Percentiles rank a stretch among this genome's conserved stretches.
Evolutionary conservation across 2,113 vertebrate species (phyloP).

Genomic region (Gorilla gorilla): DNA sequence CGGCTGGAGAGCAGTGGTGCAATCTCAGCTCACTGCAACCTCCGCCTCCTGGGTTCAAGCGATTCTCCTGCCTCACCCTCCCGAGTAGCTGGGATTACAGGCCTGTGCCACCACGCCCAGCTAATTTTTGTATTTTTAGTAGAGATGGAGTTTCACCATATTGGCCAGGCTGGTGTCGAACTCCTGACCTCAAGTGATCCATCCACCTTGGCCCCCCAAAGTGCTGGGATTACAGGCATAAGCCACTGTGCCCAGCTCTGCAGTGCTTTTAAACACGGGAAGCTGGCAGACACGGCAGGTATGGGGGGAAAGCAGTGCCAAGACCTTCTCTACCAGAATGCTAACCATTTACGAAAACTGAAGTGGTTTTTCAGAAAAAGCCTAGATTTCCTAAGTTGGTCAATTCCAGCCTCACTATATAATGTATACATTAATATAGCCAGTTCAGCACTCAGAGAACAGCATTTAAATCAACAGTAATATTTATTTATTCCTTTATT

Average conservation of each 20-base stretch:
- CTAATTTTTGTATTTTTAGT: too few relatives aligned
- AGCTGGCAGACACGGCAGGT: neutral
- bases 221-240: too few relatives aligned
- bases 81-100: too few relatives aligned
- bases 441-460: conserved; percentile 48
- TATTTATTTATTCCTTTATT: conserved; percentile 11
- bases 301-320: neutral
- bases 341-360: conserved; percentile 30
- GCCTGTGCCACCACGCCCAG: too few relatives aligned
- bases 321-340: neutral
- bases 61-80: too few relatives aligned
- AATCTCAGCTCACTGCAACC: too few relatives aligned
- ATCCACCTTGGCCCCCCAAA: too few relatives aligned
- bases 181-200: too few relatives aligned
- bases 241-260: neutral
- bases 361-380: conserved; percentile 59
- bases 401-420: conserved; percentile 10
- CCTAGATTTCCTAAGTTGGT: conserved; percentile 32
- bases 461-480: conserved; percentile 42
- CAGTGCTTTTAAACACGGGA: neutral
- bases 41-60: too few relatives aligned
- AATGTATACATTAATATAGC: neutral
- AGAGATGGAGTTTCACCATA: too few relatives aligned
- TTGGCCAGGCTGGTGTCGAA: too few relatives aligned
- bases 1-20: too few relatives aligned